A percentile compares a stretch with the other conserved stretches of the same genome.
phyloP scores from a whole-genome alignment of 2,888 invertebrate species.

The Tetragonula carbonaria region DNA sequence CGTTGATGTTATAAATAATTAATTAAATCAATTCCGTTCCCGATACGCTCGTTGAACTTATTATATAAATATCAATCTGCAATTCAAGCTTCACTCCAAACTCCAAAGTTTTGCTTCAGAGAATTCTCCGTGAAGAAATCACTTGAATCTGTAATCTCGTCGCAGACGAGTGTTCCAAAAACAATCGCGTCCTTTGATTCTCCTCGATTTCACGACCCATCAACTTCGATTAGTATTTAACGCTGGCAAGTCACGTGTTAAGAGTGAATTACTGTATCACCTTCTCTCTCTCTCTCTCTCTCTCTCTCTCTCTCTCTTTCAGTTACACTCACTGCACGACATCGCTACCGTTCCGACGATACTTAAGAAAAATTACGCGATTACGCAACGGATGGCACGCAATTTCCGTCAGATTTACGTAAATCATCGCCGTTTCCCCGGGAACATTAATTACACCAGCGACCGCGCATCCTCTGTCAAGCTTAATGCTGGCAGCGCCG shows the following conservation, averaged over 20 bases:
- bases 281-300: neutral
- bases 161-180: neutral
- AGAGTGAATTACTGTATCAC: neutral
- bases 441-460: conserved; percentile 30
- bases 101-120: neutral
- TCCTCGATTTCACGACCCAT: neutral
- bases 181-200: neutral
- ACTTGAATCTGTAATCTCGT: neutral
- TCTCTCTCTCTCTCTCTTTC: too few relatives aligned
- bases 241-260: neutral
- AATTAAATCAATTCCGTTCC: too few relatives aligned
- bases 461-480: conserved; percentile 5
- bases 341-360: neutral
- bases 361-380: neutral
- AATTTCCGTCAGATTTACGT: conserved; percentile 31
- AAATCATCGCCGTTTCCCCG: neutral
- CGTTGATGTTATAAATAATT: too few relatives aligned
- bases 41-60: too few relatives aligned
- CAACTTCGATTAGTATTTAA: neutral
- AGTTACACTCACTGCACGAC: neutral
- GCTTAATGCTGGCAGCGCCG: conserved; percentile 7
- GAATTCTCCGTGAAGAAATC: neutral
- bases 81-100: too few relatives aligned
- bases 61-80: too few relatives aligned
- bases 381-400: conserved; percentile 17